Percentiles rank a stretch among this genome's conserved stretches.
phyloP scores from a whole-genome alignment of 2,888 invertebrate species.

The Drosophila acutilabella region DNA sequence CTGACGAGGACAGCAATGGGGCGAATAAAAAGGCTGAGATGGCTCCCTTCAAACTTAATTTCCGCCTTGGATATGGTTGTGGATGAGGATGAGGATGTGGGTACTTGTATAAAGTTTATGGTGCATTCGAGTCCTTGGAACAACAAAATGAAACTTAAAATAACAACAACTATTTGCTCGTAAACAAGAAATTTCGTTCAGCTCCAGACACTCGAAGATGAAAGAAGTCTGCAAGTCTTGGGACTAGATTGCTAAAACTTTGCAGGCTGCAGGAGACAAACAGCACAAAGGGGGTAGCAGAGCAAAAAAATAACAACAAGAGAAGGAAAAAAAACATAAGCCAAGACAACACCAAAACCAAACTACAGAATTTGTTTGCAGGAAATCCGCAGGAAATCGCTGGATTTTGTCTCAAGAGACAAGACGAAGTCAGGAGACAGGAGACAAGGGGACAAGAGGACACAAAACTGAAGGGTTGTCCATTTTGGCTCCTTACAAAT shows the following conservation, averaged over 20 bases:
- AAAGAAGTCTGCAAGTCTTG: slow-evolving; percentile 58
- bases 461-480: slow-evolving; percentile 68
- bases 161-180: slow-evolving; percentile 81
- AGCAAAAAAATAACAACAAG: neutral
- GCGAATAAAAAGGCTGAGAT: slow-evolving; percentile 30
- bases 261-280: neutral
- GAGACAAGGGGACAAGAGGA: neutral
- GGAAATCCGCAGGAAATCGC: slow-evolving; percentile 81
- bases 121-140: slow-evolving; percentile 68
- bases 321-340: slow-evolving; percentile 3
- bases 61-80: slow-evolving; percentile 55
- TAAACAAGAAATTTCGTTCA: slow-evolving; percentile 81
- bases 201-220: slow-evolving; percentile 70
- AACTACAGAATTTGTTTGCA: slow-evolving; percentile 76
- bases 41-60: slow-evolving; percentile 72
- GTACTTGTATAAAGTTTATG: slow-evolving; percentile 62
- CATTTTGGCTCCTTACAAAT: slow-evolving; percentile 44
- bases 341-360: slow-evolving; percentile 59
- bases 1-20: slow-evolving; percentile 17
- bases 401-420: slow-evolving; percentile 63
- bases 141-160: slow-evolving; percentile 81
- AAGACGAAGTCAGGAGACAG: slow-evolving; percentile 18
- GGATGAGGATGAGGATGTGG: slow-evolving; percentile 17
- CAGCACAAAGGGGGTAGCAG: neutral
- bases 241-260: slow-evolving; percentile 51